phyloP scores from a whole-genome alignment of 2,797 vertebrate species.

The Hoplostethus mediterraneus region DNA sequence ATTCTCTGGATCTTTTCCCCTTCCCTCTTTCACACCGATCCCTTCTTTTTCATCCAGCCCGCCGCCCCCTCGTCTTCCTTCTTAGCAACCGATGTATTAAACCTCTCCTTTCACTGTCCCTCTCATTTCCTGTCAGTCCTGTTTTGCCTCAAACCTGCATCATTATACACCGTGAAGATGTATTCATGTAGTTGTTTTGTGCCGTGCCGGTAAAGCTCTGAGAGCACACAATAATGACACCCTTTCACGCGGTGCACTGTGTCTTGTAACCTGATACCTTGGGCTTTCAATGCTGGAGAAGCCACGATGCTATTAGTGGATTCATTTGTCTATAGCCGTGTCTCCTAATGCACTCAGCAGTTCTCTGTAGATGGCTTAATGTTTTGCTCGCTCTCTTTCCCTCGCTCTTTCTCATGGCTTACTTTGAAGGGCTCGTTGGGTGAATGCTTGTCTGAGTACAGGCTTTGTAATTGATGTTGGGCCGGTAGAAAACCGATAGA shows the following conservation, averaged over 20 bases:
- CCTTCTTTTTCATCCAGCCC: conserved; percentile 18
- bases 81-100: neutral
- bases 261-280: conserved; percentile 28
- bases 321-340: conserved; percentile 38
- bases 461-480: conserved; percentile 57
- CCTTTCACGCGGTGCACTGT: neutral
- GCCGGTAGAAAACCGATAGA: conserved; percentile 62
- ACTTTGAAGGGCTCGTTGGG: conserved; percentile 50
- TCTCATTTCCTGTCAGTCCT: conserved; percentile 9
- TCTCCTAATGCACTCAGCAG: conserved; percentile 51
- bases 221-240: neutral
- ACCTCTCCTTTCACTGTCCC: conserved; percentile 18
- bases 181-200: conserved; percentile 25
- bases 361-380: conserved; percentile 43
- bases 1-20: neutral
- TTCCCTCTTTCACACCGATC: conserved; percentile 25
- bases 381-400: conserved; percentile 28
- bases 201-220: neutral
- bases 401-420: conserved; percentile 27
- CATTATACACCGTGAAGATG: conserved; percentile 10
- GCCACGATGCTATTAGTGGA: conserved; percentile 56
- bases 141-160: conserved; percentile 6
- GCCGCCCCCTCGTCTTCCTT: neutral
- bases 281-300: conserved; percentile 44
- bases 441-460: conserved; percentile 60